Base-by-base conservation (phyloP, 2,113 vertebrate genomes). In the Ia io region DNA sequence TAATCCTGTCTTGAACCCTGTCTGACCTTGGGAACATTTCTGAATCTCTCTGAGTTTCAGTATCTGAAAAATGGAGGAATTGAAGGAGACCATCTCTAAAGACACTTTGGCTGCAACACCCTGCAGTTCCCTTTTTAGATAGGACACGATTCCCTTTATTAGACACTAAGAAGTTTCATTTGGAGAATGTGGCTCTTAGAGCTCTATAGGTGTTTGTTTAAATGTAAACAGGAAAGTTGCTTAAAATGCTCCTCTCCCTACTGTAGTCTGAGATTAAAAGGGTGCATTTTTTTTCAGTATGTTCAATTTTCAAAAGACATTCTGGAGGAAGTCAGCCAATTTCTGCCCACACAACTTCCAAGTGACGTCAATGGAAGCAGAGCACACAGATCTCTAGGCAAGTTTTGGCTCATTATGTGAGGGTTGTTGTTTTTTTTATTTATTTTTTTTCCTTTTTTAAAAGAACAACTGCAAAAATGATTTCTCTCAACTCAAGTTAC, bases 271-370 rank as follows among this genome's bases (percentile, higher is more conserved):
- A 96, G 93, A 97, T 96, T 53, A 91, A 96, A 97, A 96, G 96
- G 56, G 74, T 91, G 88, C 77, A 20, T 92, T 96, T 96, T 96
- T 96, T 77, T 83, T 63, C 84, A 95, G 7, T 94, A 95, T 97
- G 93, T 97, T 96, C 97, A 96, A 94, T 91, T 97, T 97, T 97
- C 96, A 97, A 97, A 97, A 97, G 97, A 89, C 97, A 92, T 90
- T 59, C 88, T 94, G 92, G 92, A 97, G 97, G 95, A 97, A 97
- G 96, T 91, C 97, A 91, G 97, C 97, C 97, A 97, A 89, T 95
- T 97, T 97, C 97, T 97, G 96, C 97, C 97, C 97, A 97, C 97
- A 97, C 97, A 95, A 93, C 97, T 96, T 97, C 96, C 97, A 96
- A 97, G 96, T 97, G 97, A 97, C 97, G 97, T 97, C 97, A 97